Conservation (phyloP, 2,888 invertebrate genomes). For the Mycalesis mineus region DNA sequence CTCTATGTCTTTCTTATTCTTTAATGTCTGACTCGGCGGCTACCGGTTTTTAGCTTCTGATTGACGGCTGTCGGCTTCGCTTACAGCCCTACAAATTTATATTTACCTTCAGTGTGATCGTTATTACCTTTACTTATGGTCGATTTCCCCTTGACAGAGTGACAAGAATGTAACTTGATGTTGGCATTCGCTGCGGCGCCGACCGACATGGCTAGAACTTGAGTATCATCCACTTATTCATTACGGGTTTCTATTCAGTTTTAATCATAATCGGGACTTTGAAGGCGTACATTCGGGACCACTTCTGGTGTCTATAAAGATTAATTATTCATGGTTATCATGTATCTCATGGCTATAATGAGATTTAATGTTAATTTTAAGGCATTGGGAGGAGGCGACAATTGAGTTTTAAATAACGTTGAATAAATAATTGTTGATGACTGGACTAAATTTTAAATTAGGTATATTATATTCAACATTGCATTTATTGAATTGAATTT, state of each 20-base stretch:
- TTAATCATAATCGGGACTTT: conserved; percentile 70
- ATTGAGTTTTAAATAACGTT: conserved; percentile 5
- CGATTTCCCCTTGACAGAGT: conserved; percentile 31
- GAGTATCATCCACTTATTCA: conserved; percentile 76
- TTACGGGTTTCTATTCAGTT: conserved; percentile 70
- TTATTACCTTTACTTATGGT: conserved; percentile 35
- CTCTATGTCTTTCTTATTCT: conserved; percentile 69
- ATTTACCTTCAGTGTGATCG: conserved; percentile 26
- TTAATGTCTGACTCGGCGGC: conserved; percentile 67
- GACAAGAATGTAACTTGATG: conserved; percentile 32
- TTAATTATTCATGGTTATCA: conserved; percentile 18
- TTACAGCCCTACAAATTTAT: conserved; percentile 51
- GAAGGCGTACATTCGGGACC: conserved; percentile 26
- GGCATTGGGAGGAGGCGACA: not conserved
- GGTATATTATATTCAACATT: too few species aligned
- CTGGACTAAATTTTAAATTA: too few species aligned
- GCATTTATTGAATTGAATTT: too few species aligned
- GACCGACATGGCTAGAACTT: conserved; percentile 66
- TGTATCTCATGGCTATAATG: conserved; percentile 16
- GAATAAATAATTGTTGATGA: not conserved
- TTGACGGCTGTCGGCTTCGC: conserved; percentile 77
- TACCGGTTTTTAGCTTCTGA: conserved; percentile 77
- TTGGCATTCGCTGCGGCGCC: conserved; percentile 69
- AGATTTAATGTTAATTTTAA: conserved; percentile 19
- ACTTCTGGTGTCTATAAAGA: conserved; percentile 21